These are phyloP conservation scores for Propithecus deckenii DNA, from an alignment of 2,797 vertebrate species.

Conservation along the genomic window DNA sequence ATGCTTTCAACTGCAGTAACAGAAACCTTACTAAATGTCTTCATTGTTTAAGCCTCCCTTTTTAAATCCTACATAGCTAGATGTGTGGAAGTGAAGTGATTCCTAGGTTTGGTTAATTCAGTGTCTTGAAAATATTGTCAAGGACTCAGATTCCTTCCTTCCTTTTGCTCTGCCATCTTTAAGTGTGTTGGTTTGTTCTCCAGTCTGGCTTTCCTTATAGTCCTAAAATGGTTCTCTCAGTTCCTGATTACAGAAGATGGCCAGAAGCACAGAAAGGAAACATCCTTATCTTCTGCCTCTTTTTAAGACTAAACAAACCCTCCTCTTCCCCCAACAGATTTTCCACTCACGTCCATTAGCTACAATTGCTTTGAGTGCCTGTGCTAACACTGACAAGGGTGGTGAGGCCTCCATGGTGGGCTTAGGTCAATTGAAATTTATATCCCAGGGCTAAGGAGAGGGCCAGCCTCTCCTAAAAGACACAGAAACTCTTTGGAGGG, in stretches of 20 bases:
- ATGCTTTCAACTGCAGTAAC: neutral
- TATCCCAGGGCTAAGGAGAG: neutral
- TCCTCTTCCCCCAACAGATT: neutral
- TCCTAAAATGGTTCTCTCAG: neutral
- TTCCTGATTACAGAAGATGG: neutral
- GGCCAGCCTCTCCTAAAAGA: neutral
- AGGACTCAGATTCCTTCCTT: neutral
- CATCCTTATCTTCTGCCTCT: neutral
- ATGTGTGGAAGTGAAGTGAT: neutral
- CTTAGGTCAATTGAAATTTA: neutral
- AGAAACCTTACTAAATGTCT: neutral
- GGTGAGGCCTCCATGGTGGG: neutral
- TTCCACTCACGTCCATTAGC: neutral
- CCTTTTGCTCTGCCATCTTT: neutral
- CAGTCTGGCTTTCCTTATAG: neutral
- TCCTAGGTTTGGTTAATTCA: neutral
- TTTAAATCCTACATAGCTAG: neutral
- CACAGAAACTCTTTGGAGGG: neutral
- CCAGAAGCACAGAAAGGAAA: neutral
- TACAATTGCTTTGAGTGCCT: neutral
- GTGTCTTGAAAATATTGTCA: neutral
- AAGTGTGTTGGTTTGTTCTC: neutral
- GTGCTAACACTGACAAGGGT: neutral
- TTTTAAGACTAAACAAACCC: neutral
- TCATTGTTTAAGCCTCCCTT: neutral